Evolutionary conservation across 2,113 vertebrate genomes (phyloP), one percentile per base, ranked within the genome.

Genomic region (Irena cyanogastra): DNA sequence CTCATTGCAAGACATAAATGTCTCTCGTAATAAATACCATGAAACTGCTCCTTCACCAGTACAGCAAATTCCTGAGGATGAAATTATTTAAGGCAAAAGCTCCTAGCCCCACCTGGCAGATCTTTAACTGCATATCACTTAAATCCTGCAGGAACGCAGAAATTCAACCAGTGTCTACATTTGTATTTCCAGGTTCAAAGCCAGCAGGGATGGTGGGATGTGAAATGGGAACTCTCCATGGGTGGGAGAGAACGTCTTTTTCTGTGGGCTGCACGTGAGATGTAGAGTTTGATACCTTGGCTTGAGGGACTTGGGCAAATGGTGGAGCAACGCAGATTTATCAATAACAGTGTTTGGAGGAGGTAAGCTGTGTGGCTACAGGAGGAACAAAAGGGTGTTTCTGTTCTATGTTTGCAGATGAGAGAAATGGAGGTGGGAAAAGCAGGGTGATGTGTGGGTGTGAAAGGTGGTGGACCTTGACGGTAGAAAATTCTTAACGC

Each of bases 291-390:
- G 27, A 6, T 41, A 17, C 19, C 23, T 86, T 61, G 19, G 6
- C 69, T 14, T 83, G 30, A n/a, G 14, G 3, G 11, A 52, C 28
- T 2, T 45, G 70, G 31, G 50, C 22, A 78, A 63, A 16, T 19
- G 22, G 16, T 4, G 15, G 19, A 85, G 26, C 15, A 22, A 41
- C 37, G 4, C 0, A 0, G 13, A 16, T 44, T 47, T 7, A 27
- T 56, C 0, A 0, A 76, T 64, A 83, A 41, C 3, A 64, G 8
- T 28, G 23, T 16, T 27, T 50, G 13, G 12, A 11, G 22, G 20
- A 65, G 19, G 54, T 19, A 56, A 72, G 1, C 0, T 88, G 7
- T 33, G 7, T 52, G 39, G 13, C 56, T 47, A 47, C 16, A 54
- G 50, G 13, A 80, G 6, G 15, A 30, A 61, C 7, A 63, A 72